Conservation (phyloP, 1,140 invertebrate species). For the Camponotus pennsylvanicus region DNA sequence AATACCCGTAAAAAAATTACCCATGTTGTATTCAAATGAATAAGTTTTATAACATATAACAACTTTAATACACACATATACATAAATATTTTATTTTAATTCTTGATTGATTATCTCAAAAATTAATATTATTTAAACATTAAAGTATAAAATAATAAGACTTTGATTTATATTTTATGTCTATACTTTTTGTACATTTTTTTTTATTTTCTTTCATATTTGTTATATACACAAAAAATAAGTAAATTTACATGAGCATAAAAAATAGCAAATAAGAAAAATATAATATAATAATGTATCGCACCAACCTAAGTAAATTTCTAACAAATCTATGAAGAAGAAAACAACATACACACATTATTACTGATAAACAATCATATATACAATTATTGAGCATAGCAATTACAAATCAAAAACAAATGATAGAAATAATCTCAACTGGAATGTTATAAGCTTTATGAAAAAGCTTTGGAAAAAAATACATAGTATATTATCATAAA, state of each 20-base stretch:
- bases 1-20: conserved; percentile 85
- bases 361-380: no score
- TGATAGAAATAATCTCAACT: neutral
- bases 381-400: no score
- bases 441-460: neutral
- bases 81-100: neutral
- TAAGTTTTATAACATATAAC: no score
- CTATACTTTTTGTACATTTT: neutral
- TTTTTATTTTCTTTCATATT: no score
- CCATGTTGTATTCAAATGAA: neutral
- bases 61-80: neutral
- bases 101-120: neutral
- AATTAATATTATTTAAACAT: neutral
- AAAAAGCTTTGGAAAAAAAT: neutral
- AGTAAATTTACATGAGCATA: no score
- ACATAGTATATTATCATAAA: neutral
- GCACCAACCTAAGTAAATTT: neutral
- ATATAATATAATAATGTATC: neutral
- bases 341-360: no score
- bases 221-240: no score
- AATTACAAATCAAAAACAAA: neutral
- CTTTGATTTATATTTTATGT: neutral
- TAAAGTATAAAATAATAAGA: neutral
- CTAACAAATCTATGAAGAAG: neutral
- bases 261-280: neutral